These are phyloP conservation scores for Pseudocheirus occidentalis DNA, from an alignment of 2,797 vertebrate genomes.

Conservation along the genomic window DNA sequence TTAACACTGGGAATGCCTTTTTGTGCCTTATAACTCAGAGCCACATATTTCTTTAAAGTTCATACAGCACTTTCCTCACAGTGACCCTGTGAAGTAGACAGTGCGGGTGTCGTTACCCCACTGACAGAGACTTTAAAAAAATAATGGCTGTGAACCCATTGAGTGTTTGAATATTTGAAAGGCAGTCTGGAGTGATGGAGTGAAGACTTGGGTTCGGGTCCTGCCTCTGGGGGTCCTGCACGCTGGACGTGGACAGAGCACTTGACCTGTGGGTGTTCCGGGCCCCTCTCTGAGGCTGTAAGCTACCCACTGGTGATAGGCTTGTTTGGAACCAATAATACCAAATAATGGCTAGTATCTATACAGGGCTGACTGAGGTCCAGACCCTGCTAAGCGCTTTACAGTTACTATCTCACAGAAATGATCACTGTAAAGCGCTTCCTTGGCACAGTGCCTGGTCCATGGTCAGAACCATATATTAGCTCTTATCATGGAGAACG, in stretches of 20 bases:
- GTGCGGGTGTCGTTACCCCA: not conserved
- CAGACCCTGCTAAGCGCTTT: not conserved
- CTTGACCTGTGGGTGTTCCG: not conserved
- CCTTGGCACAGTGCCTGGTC: not conserved
- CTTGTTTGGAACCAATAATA: not conserved
- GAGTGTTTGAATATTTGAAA: not conserved
- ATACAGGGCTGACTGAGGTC: not conserved
- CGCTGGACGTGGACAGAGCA: not conserved
- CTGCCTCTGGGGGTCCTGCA: not conserved
- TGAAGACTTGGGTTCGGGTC: too few species aligned
- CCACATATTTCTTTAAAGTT: not conserved
- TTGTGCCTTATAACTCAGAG: not conserved
- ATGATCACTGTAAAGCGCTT: not conserved
- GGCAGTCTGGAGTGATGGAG: not conserved
- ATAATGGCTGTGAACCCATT: not conserved
- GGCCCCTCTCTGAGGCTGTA: not conserved
- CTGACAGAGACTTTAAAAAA: not conserved
- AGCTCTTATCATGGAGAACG: not conserved
- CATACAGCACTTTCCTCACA: not conserved
- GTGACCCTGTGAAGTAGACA: not conserved
- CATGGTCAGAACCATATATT: not conserved
- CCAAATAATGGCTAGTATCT: not conserved
- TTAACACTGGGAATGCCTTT: not conserved
- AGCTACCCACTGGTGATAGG: not conserved
- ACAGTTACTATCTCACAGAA: not conserved